These are phyloP conservation scores for Dissostichus mawsoni DNA, from an alignment of 2,113 vertebrate species.

Conservation along the genomic window DNA sequence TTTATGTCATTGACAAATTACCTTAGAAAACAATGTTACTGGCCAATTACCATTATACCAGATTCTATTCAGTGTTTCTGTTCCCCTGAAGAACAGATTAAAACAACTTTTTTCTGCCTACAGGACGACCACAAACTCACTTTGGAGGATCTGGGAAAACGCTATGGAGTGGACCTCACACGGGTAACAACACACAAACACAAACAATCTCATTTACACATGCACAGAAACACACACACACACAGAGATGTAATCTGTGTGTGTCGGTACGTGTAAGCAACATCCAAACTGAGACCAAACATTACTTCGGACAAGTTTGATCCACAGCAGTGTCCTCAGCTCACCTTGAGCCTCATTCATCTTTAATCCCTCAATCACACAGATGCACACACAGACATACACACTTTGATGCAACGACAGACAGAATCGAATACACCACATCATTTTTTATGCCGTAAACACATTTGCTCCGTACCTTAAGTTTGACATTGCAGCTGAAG, in stretches of 20 bases:
- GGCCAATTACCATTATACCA: not conserved
- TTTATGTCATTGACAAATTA: not conserved
- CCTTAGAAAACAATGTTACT: not conserved
- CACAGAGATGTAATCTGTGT: slow-evolving; percentile 47
- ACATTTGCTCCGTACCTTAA: slow-evolving; percentile 32
- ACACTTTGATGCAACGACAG: slow-evolving; percentile 3
- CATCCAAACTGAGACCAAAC: slow-evolving; percentile 46
- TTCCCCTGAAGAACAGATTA: not conserved
- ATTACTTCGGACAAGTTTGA: slow-evolving; percentile 41
- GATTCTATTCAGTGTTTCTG: not conserved
- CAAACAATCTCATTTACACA: not conserved
- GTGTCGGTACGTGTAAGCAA: not conserved
- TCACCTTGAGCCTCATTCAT: slow-evolving; percentile 53
- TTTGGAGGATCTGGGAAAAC: slow-evolving; percentile 88
- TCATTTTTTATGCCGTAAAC: not conserved
- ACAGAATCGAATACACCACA: slow-evolving; percentile 20
- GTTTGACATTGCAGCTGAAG: slow-evolving; percentile 35
- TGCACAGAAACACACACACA: slow-evolving; percentile 1
- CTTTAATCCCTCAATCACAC: slow-evolving; percentile 57
- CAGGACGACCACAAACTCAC: slow-evolving; percentile 94
- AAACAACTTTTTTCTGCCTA: slow-evolving; percentile 31
- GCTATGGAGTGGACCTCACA: slow-evolving; percentile 89
- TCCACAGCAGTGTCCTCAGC: slow-evolving; percentile 12
- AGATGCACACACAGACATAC: slow-evolving; percentile 28
- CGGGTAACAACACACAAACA: slow-evolving; percentile 80